Percentiles rank a stretch among this genome's conserved stretches.
phyloP scores from a whole-genome alignment of 1,140 invertebrate genomes.

The Eulimnadia texana region DNA sequence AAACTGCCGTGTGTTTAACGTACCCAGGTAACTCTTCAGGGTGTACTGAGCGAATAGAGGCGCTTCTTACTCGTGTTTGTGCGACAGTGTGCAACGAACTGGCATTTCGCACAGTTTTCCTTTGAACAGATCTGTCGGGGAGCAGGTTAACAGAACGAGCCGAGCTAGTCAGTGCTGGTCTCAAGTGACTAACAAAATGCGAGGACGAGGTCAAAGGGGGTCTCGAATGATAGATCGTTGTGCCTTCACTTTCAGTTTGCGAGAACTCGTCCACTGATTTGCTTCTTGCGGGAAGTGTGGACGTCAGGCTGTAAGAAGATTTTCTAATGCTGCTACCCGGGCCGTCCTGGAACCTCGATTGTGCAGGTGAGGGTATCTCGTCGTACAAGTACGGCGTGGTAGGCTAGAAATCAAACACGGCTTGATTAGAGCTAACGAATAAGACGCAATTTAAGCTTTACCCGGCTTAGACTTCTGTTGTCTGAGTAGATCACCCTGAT shows the following conservation, averaged over 20 bases:
- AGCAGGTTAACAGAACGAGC: not conserved
- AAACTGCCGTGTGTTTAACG: slow-evolving; percentile 9
- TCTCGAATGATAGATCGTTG: not conserved
- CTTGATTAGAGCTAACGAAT: no score
- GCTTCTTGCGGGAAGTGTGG: slow-evolving; percentile 1
- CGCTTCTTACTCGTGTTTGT: not conserved
- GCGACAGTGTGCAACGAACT: not conserved
- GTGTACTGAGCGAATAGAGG: not conserved
- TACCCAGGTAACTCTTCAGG: not conserved
- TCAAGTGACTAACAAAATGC: not conserved
- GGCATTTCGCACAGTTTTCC: slow-evolving; percentile 2
- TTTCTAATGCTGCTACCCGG: slow-evolving; percentile 2
- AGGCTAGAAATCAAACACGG: not conserved
- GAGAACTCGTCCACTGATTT: slow-evolving; percentile 7
- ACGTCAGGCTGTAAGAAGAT: slow-evolving; percentile 5
- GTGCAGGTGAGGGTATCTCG: not conserved
- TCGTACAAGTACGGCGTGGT: slow-evolving; percentile 5
- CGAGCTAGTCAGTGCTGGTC: not conserved
- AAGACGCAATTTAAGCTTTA: no score
- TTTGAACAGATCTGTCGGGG: not conserved
- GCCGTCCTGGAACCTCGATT: slow-evolving; percentile 1
- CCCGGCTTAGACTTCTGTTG: not conserved
- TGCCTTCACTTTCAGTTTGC: not conserved
- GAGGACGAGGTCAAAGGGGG: not conserved
- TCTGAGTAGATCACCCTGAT: slow-evolving; percentile 4